Evolutionary conservation across 2,113 vertebrate genomes (phyloP), one percentile per base, ranked within the genome.

Genomic region (Hydropotes inermis): DNA sequence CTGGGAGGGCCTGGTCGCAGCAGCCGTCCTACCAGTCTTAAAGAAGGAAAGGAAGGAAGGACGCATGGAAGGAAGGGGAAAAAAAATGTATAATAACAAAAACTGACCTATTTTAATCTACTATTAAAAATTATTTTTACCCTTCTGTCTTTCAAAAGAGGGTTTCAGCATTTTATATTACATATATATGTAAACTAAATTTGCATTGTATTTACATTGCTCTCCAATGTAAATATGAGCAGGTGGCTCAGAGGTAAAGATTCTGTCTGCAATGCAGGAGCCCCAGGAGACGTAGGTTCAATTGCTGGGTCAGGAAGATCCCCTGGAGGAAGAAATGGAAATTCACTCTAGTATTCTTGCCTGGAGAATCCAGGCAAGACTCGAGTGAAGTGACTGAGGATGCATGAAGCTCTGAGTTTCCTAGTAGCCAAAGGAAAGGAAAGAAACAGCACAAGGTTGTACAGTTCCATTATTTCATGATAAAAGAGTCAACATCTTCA

Each of bases 271-370:
- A 74, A 74, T 13, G 19, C 19, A 74, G 67, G 67, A 74, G n/a
- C 10, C n/a, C 10, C n/a, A 74, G n/a, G n/a, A 74, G 67, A 74
- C 0, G 0, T 39, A 6, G 19, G n/a, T 74, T 39, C 5, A 0
- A 39, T 39, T 19, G 0, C 67, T 74, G n/a, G 67, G 36, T 39
- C 67, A 39, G 67, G n/a, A 39, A 70, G n/a, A 70, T 70, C 19
- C n/a, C n/a, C 36, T 39, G n/a, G n/a, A 74, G 67, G n/a, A 23
- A 10, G n/a, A 39, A 74, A 39, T 23, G 10, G n/a, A 23, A 74
- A 21, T n/a, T 2, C 67, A 70, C 0, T 74, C 19, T 39, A 70
- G 67, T 70, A 23, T 70, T 70, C n/a, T 70, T 70, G n/a, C 19
- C n/a, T 39, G 19, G 19, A 74, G 67, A 74, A 74, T 23, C 67